Evolutionary conservation across 2,888 invertebrate genomes (phyloP).

Genomic region (Phrixothrix hirtus): DNA sequence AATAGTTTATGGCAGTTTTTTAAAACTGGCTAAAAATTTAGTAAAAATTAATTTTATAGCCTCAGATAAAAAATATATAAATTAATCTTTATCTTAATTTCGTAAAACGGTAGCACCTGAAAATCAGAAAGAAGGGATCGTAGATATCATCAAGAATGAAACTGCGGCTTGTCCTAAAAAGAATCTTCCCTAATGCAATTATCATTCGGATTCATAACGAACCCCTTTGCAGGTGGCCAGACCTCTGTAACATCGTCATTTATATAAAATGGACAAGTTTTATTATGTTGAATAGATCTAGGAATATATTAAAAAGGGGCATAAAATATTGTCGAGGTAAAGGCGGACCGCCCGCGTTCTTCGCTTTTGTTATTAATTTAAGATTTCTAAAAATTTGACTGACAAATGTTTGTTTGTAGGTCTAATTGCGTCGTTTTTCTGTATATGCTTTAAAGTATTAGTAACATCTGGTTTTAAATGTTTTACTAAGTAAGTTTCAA

Average conservation of each 20-base stretch:
- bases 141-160: background rate
- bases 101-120: background rate
- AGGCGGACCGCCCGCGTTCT: slow-evolving; percentile 6
- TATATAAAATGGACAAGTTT: slow-evolving; percentile 11
- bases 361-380: slow-evolving; percentile 1
- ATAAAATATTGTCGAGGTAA: slow-evolving; percentile 3
- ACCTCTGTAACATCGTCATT: slow-evolving; percentile 4
- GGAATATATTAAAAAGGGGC: slow-evolving; percentile 1
- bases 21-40: no score
- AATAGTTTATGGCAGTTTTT: no score
- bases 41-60: no score
- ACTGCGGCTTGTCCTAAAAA: background rate
- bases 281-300: slow-evolving; percentile 9
- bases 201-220: background rate
- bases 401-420: no score
- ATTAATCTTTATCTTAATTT: background rate
- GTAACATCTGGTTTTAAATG: no score
- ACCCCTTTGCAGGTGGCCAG: slow-evolving; percentile 15
- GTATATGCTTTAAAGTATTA: no score
- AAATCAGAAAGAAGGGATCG: background rate
- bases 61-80: no score
- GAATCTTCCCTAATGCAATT: background rate
- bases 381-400: slow-evolving; percentile 1
- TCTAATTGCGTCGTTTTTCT: no score
- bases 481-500: no score